These are phyloP conservation scores for Zele albiditarsus DNA, from an alignment of 2,888 invertebrate species.

Conservation along the genomic window DNA sequence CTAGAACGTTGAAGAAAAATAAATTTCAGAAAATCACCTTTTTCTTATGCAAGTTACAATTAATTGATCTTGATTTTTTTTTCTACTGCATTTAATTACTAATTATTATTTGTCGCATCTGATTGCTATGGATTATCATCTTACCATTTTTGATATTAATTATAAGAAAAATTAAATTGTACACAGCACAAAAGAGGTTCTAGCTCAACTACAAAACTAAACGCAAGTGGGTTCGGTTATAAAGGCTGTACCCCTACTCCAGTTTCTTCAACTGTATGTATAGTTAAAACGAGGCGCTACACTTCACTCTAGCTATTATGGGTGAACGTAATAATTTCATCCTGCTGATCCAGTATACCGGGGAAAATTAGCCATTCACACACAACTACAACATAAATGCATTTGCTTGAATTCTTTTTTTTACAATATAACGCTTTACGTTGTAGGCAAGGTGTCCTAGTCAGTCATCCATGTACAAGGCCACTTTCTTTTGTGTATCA, in stretches of 20 bases:
- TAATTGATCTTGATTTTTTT: too few species aligned
- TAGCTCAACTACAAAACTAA: constrained; percentile 66
- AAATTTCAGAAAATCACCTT: too few species aligned
- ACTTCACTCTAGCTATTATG: constrained; percentile 46
- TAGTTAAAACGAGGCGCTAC: constrained; percentile 33
- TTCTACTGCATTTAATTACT: too few species aligned
- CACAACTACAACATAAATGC: background rate
- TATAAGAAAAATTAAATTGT: constrained; percentile 41
- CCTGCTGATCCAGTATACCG: constrained; percentile 38
- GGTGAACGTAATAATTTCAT: constrained; percentile 56
- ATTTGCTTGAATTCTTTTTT: background rate
- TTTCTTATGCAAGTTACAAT: too few species aligned
- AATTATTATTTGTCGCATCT: background rate
- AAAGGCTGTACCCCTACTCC: constrained; percentile 68
- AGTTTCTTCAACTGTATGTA: constrained; percentile 36
- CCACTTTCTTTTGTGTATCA: constrained; percentile 48
- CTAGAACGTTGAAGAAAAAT: too few species aligned
- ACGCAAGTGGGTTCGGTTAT: constrained; percentile 65
- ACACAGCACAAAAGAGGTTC: constrained; percentile 58
- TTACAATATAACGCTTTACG: constrained; percentile 44
- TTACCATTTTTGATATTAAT: constrained; percentile 12
- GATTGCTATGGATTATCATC: background rate
- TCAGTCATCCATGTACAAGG: constrained; percentile 45
- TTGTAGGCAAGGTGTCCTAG: constrained; percentile 43
- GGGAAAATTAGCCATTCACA: constrained; percentile 32